Evolutionary conservation across 2,113 vertebrate genomes (phyloP).

Genomic region (Grantiella picta): DNA sequence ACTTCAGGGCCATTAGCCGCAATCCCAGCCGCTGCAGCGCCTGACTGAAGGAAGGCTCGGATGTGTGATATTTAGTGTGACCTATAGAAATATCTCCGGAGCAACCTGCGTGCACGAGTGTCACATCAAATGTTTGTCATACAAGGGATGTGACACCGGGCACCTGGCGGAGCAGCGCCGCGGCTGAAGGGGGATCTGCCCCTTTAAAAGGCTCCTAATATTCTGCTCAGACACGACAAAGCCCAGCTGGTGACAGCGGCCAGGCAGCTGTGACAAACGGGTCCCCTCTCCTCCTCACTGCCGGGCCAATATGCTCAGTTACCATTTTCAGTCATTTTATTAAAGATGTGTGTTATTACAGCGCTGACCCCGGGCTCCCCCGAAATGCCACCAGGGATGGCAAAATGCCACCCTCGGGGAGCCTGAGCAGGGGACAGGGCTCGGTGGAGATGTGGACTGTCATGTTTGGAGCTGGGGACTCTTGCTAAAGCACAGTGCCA

Average conservation of each 20-base stretch:
- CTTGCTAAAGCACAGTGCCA: not conserved
- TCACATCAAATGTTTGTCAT: slow-evolving; percentile 65
- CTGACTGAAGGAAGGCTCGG: slow-evolving; percentile 55
- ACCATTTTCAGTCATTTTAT: accelerated
- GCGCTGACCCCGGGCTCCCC: not conserved
- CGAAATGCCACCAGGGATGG: not conserved
- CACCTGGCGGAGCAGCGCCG: not conserved
- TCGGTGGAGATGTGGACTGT: accelerated
- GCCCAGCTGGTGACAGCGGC: not conserved
- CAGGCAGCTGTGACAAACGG: not conserved
- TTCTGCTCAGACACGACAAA: not conserved
- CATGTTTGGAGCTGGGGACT: accelerated
- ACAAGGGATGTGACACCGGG: slow-evolving; percentile 15
- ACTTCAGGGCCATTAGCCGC: slow-evolving; percentile 20
- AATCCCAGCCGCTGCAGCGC: not conserved
- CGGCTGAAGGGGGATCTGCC: not conserved
- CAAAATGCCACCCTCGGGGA: not conserved
- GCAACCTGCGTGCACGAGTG: slow-evolving; percentile 56
- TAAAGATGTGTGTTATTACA: not conserved
- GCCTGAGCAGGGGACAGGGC: not conserved
- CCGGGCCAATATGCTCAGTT: accelerated
- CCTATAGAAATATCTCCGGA: slow-evolving; percentile 67
- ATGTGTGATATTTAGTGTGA: slow-evolving; percentile 66
- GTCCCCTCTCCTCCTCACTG: not conserved
- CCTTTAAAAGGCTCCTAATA: not conserved